phyloP scores from a whole-genome alignment of 53 echinoderm and acorn worm species.

The Pentamera pediparva region DNA sequence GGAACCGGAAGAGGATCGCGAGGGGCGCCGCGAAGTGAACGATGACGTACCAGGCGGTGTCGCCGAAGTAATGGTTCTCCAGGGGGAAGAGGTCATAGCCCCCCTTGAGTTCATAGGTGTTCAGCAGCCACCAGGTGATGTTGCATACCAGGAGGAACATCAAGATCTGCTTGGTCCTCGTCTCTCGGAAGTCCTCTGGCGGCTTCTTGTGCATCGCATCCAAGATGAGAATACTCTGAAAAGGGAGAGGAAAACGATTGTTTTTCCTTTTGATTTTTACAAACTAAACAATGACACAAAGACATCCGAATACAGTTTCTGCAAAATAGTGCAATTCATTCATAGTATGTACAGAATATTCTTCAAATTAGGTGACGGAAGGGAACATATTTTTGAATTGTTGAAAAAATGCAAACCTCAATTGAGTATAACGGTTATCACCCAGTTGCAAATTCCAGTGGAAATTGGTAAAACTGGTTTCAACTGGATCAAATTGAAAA shows the following conservation, averaged over 20 bases:
- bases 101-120: slow-evolving; percentile 92
- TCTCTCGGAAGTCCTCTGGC: slow-evolving; percentile 87
- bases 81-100: slow-evolving; percentile 84
- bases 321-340: background rate
- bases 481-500: too few species aligned
- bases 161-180: slow-evolving; percentile 84
- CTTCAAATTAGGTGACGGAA: background rate
- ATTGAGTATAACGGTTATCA: too few species aligned
- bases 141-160: slow-evolving; percentile 92
- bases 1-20: slow-evolving; percentile 93
- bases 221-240: slow-evolving; percentile 41
- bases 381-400: too few species aligned
- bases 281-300: background rate
- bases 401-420: too few species aligned
- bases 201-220: slow-evolving; percentile 79
- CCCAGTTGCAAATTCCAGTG: too few species aligned
- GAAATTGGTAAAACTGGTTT: too few species aligned
- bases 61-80: slow-evolving; percentile 90
- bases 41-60: slow-evolving; percentile 94
- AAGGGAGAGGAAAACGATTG: background rate
- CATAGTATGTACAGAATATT: background rate
- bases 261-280: background rate
- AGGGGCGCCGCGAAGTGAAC: slow-evolving; percentile 91
- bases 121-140: slow-evolving; percentile 91
- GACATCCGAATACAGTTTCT: background rate